Evolutionary conservation across 2,113 vertebrate species (phyloP).

Genomic region (Oreochromis spilurus): DNA sequence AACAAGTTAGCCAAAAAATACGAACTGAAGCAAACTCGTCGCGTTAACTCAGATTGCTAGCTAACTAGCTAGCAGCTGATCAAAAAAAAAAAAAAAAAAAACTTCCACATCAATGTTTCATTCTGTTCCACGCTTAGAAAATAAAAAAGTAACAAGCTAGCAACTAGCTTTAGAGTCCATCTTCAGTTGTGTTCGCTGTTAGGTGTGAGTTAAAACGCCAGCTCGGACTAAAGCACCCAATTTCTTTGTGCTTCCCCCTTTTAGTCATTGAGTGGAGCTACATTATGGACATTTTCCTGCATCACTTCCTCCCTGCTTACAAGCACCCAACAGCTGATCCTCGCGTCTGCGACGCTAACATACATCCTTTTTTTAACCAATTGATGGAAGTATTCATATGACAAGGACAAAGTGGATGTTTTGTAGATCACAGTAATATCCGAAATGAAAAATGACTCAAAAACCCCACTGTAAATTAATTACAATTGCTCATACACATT

Average conservation of each 20-base stretch:
- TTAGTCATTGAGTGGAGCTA: slow-evolving; percentile 68
- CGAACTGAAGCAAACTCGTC: slow-evolving; percentile 60
- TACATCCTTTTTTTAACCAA: background rate
- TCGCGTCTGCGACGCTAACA: background rate
- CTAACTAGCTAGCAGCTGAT: slow-evolving; percentile 44
- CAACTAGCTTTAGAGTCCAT: background rate
- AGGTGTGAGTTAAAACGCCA: slow-evolving; percentile 17
- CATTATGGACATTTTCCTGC: slow-evolving; percentile 71
- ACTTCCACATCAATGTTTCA: slow-evolving; percentile 41
- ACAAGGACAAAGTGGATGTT: background rate
- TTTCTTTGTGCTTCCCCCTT: slow-evolving; percentile 74
- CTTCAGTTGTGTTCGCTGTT: background rate
- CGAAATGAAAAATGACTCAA: background rate
- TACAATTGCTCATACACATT: background rate
- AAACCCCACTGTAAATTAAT: background rate
- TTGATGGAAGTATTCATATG: background rate
- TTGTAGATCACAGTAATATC: background rate
- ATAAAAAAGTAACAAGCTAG: background rate
- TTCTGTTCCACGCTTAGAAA: background rate
- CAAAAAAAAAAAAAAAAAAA: slow-evolving; percentile 41
- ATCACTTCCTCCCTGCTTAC: slow-evolving; percentile 70
- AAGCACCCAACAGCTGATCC: slow-evolving; percentile 60
- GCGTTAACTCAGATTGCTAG: slow-evolving; percentile 55
- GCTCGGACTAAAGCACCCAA: slow-evolving; percentile 4
- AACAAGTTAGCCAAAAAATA: slow-evolving; percentile 10